These are phyloP conservation scores for Poecilus cupreus DNA, from an alignment of 2,888 invertebrate genomes.

Conservation along the genomic window DNA sequence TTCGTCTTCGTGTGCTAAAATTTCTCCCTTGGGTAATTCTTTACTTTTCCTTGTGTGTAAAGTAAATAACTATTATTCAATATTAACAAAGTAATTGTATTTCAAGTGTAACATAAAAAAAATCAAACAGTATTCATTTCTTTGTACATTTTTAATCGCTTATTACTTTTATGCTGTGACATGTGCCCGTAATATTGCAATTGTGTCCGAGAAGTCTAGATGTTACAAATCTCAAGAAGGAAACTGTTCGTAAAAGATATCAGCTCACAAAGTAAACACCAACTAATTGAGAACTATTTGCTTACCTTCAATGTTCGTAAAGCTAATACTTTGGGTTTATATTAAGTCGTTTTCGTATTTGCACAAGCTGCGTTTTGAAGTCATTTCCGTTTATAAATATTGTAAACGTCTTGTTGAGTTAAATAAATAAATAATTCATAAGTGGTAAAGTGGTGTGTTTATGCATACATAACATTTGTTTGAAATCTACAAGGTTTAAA, in stretches of 20 bases:
- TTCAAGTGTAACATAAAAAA: no score
- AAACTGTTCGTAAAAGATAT: neutral
- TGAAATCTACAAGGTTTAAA: no score
- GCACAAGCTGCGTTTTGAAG: neutral
- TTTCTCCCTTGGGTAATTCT: no score
- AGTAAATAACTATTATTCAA: no score
- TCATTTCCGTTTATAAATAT: neutral
- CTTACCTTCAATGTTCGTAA: neutral
- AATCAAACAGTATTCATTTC: neutral
- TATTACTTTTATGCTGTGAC: neutral
- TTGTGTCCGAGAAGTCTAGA: neutral
- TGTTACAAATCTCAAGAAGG: neutral
- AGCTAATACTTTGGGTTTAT: neutral
- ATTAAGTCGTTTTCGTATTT: neutral
- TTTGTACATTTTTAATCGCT: neutral
- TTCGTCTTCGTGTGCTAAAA: no score
- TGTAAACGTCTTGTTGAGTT: no score
- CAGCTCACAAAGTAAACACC: neutral
- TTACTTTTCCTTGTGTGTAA: no score
- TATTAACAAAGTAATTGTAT: no score
- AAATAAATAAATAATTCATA: no score
- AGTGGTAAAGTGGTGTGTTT: no score
- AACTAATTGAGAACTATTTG: conserved; percentile 17
- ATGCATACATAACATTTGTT: no score
- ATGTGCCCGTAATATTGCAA: neutral